Conservation (phyloP, 2,113 vertebrate species). For the Vicugna pacos region DNA sequence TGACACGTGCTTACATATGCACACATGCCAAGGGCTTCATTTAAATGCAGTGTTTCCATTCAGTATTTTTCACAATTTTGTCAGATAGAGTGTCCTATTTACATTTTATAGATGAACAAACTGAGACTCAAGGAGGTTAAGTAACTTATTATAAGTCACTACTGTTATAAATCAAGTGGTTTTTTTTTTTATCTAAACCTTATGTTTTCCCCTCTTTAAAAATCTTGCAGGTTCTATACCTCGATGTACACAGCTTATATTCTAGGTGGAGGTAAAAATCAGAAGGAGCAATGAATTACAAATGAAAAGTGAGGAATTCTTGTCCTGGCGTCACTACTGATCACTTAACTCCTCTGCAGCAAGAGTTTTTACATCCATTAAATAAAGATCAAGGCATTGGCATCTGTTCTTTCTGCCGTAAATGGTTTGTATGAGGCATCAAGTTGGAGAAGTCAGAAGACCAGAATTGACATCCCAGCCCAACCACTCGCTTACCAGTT, state of each 20-base stretch:
- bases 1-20: not conserved
- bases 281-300: not conserved
- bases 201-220: not conserved
- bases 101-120: not conserved
- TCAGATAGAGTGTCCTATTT: not conserved
- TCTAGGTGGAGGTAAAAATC: not conserved
- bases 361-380: not conserved
- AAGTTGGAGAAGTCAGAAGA: not conserved
- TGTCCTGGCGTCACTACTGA: not conserved
- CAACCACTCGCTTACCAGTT: not conserved
- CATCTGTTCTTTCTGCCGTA: not conserved
- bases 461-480: not conserved
- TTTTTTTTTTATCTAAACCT: slow-evolving; percentile 3
- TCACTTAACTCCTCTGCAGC: not conserved
- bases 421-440: too few relatives aligned
- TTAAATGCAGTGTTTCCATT: not conserved
- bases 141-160: not conserved
- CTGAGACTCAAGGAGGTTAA: slow-evolving; percentile 17
- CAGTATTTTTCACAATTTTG: not conserved
- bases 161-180: not conserved
- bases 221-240: not conserved
- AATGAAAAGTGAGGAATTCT: not conserved
- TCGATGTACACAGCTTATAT: not conserved
- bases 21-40: not conserved
- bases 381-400: not conserved